Evolutionary conservation across 2,888 invertebrate genomes (phyloP).

Genomic region (Pachycephus smyrnensis): DNA sequence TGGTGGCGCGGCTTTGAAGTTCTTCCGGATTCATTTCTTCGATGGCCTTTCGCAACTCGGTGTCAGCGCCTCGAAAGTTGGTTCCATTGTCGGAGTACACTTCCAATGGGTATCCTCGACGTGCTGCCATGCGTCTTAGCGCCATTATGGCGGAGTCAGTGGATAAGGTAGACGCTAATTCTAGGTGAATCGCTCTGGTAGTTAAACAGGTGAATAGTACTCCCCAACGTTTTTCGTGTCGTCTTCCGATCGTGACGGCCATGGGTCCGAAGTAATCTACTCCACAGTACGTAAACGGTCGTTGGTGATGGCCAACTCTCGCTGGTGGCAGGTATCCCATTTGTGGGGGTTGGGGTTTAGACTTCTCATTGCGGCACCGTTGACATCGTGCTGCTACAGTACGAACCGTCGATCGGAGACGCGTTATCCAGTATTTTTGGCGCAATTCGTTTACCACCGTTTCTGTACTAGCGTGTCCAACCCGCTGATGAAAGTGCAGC

Average conservation of each 20-base stretch:
- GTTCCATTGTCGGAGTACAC: constrained; percentile 32
- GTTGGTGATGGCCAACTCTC: constrained; percentile 17
- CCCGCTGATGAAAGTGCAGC: too few species aligned
- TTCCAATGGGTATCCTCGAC: constrained; percentile 23
- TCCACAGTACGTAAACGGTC: constrained; percentile 27
- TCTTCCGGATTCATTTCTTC: constrained; percentile 1
- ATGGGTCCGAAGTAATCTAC: constrained; percentile 38
- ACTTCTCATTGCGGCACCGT: too few species aligned
- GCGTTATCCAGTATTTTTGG: constrained; percentile 37
- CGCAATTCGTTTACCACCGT: too few species aligned
- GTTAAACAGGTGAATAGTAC: constrained; percentile 37
- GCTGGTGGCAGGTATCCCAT: constrained; percentile 20
- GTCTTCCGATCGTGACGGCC: constrained; percentile 25
- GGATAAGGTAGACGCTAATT: constrained; percentile 24
- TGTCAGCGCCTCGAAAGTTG: constrained; percentile 27
- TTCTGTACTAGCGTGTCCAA: too few species aligned
- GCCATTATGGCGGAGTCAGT: constrained; percentile 25
- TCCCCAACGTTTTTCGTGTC: constrained; percentile 36
- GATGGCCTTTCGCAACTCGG: constrained; percentile 21
- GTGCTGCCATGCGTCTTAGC: constrained; percentile 26
- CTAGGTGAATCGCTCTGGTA: constrained; percentile 33
- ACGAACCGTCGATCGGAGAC: constrained; percentile 34
- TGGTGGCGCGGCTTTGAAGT: not conserved
- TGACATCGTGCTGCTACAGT: too few species aligned
- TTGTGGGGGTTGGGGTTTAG: too few species aligned